Evolutionary conservation across 1,140 invertebrate species (phyloP).

Genomic region (Drosophila yakuba): DNA sequence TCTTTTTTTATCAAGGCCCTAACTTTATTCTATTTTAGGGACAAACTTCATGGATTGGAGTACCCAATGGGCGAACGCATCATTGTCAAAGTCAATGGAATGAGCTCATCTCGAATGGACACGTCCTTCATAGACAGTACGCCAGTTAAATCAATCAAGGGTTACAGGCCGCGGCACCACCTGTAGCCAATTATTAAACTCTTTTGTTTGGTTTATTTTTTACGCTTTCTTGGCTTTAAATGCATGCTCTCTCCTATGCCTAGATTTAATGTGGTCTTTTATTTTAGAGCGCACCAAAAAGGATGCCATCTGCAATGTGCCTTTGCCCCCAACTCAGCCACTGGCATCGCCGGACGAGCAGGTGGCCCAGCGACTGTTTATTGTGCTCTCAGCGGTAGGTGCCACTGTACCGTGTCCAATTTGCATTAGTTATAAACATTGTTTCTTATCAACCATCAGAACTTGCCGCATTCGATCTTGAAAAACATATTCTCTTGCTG

Average conservation of each 20-base stretch:
- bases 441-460: slow-evolving; percentile 89
- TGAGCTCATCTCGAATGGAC: slow-evolving; percentile 80
- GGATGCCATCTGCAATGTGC: slow-evolving; percentile 87
- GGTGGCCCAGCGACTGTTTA: slow-evolving; percentile 81
- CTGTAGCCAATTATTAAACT: slow-evolving; percentile 2
- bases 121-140: slow-evolving; percentile 81
- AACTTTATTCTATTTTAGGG: slow-evolving; percentile 84
- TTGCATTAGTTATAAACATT: slow-evolving; percentile 84
- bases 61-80: slow-evolving; percentile 93
- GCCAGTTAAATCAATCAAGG: slow-evolving; percentile 1
- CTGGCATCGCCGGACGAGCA: slow-evolving; percentile 89
- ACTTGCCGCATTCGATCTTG: slow-evolving; percentile 92
- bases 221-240: neutral
- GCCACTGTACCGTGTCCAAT: neutral
- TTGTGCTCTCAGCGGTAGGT: slow-evolving; percentile 78
- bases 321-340: slow-evolving; percentile 90
- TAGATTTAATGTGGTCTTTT: neutral
- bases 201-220: neutral
- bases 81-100: slow-evolving; percentile 89
- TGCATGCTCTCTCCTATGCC: neutral
- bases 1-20: neutral
- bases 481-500: slow-evolving; percentile 96
- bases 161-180: slow-evolving; percentile 2
- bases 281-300: slow-evolving; percentile 76
- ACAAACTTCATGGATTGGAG: slow-evolving; percentile 94